phyloP scores from a whole-genome alignment of 2,888 invertebrate genomes.

The Coleophora flavipennella region DNA sequence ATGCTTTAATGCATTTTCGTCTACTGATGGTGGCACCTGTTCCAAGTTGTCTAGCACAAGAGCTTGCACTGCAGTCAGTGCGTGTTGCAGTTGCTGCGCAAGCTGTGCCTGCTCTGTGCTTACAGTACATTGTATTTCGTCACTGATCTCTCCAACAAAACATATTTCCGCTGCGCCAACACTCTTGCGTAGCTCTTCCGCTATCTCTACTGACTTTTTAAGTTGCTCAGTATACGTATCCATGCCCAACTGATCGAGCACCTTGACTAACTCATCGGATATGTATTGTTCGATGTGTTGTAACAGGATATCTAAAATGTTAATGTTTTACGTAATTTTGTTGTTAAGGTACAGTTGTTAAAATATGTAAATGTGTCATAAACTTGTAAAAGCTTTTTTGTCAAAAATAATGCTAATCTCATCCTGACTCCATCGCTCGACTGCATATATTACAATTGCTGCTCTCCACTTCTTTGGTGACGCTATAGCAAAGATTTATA shows the following conservation, averaged over 20 bases:
- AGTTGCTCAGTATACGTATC: conserved; percentile 21
- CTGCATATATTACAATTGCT: too few species aligned
- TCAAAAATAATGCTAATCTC: too few species aligned
- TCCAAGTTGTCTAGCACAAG: conserved; percentile 16
- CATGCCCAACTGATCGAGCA: conserved; percentile 22
- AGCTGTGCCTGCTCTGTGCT: conserved; percentile 18
- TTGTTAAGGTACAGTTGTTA: too few species aligned
- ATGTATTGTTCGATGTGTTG: conserved; percentile 33
- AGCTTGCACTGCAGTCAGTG: conserved; percentile 20
- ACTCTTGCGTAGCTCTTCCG: conserved; percentile 28
- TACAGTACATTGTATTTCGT: conserved; percentile 12
- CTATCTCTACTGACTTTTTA: conserved; percentile 24
- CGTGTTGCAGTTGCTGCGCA: conserved; percentile 14
- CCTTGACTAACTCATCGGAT: conserved; percentile 24
- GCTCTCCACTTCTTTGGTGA: too few species aligned
- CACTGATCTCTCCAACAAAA: conserved; percentile 5
- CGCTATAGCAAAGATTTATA: too few species aligned
- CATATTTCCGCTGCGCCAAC: conserved; percentile 15
- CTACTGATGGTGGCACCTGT: conserved; percentile 10
- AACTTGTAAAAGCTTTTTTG: too few species aligned
- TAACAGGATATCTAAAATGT: conserved; percentile 20
- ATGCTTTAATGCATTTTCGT: conserved; percentile 16
- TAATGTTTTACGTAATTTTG: neutral
- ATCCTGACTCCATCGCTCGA: too few species aligned
- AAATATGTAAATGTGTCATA: too few species aligned